Evolutionary conservation across 2,113 vertebrate genomes (phyloP), one percentile per base, ranked within the genome.

Genomic region (Penelope pileata): DNA sequence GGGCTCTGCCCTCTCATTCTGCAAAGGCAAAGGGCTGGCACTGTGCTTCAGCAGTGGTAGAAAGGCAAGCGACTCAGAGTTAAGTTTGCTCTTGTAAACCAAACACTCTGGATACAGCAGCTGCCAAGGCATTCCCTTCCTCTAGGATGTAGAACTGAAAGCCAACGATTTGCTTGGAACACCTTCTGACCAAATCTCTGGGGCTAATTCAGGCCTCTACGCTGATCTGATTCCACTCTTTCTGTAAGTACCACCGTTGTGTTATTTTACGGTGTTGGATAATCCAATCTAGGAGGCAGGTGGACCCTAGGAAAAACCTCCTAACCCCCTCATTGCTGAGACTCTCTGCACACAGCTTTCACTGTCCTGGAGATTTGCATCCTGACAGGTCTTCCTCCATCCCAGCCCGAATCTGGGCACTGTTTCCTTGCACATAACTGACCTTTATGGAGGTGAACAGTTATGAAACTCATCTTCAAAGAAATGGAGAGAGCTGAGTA

Each of bases 51-150:
- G 30, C 10, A 42, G 38, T 2, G 22, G 38, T 9, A 87, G 59
- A 91, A 86, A 78, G 17, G 34, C 53, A 73, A 51, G 34, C 11
- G 32, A 13, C 32, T 78, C 27, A 30, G 67, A 47, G 58, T 91
- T 86, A 79, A 90, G 36, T 38, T 90, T 8, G 2, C 40, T 53
- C 56, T 77, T 21, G 5, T 42, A 54, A 86, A 10, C 17, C 15
- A 30, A 86, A 32, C 0, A 5, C 38, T 91, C 0, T 3, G 38
- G 74, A 87, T 13, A 10, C 18, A 32, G 74, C 1, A 3, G 40
- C 38, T 96, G 96, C 93, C 93, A 94, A 95, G 69, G 75, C 83
- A 91, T 92, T 96, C 85, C 50, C 82, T 92, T 94, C 76, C 68
- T 94, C 76, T 84, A 87, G 81, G 90, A 94, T 86, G 51, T 60